phyloP scores from a whole-genome alignment of 1,140 invertebrate species.

The Maconellicoccus hirsutus region DNA sequence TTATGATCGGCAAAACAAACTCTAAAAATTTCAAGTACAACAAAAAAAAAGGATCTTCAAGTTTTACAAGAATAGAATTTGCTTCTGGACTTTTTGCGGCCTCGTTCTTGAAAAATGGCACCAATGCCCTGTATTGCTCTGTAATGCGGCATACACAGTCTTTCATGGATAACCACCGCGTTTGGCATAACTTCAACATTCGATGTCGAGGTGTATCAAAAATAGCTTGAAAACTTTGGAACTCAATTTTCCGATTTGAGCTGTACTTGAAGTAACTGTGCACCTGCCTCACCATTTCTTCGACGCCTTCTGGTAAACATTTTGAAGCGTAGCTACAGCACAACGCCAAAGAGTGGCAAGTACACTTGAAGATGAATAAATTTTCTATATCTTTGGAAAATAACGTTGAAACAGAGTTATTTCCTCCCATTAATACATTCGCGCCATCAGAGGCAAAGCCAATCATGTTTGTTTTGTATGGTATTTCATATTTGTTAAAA shows the following conservation, averaged over 20 bases:
- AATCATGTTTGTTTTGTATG: slow-evolving; percentile 34
- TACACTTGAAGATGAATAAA: slow-evolving; percentile 34
- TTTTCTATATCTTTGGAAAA: slow-evolving; percentile 33
- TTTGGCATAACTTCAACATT: slow-evolving; percentile 10
- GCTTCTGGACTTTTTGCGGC: neutral
- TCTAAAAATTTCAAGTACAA: slow-evolving; percentile 12
- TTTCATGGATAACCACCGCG: slow-evolving; percentile 22
- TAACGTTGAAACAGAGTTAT: slow-evolving; percentile 29
- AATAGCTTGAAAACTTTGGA: neutral
- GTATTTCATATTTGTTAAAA: slow-evolving; percentile 33
- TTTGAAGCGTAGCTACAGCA: slow-evolving; percentile 31
- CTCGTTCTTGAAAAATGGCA: neutral
- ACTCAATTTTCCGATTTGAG: neutral
- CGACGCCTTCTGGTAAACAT: neutral
- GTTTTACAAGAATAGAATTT: too few species aligned
- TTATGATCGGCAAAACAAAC: slow-evolving; percentile 1
- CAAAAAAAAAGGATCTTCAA: neutral
- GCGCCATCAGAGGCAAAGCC: slow-evolving; percentile 36
- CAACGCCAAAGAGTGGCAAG: slow-evolving; percentile 34
- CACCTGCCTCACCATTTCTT: neutral
- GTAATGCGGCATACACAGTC: neutral
- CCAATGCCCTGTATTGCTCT: neutral
- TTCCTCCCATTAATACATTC: slow-evolving; percentile 30
- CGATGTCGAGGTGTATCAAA: neutral
- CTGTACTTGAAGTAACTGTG: neutral